Evolutionary conservation across 2,888 invertebrate species (phyloP).

Genomic region (Linyphia triangularis): DNA sequence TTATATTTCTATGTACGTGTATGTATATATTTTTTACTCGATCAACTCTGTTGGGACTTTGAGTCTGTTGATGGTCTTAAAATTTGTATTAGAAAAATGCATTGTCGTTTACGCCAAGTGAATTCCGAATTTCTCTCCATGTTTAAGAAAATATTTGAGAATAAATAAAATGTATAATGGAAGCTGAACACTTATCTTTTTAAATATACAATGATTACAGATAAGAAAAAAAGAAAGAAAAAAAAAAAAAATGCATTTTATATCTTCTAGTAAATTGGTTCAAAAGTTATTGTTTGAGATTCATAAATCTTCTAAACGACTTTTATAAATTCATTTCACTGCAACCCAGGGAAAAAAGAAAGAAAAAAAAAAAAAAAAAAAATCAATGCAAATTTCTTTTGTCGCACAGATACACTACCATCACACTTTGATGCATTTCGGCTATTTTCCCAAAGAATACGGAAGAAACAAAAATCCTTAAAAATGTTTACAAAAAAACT

Average conservation of each 20-base stretch:
- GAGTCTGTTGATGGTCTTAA: no score
- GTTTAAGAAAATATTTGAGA: no score
- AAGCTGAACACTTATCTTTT: no score
- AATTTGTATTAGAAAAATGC: no score
- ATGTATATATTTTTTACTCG: no score
- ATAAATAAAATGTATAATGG: no score
- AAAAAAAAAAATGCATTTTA: background rate
- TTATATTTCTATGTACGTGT: no score
- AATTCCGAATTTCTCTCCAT: no score
- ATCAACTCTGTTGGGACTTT: no score
- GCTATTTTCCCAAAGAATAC: slow-evolving; percentile 1
- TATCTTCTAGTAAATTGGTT: background rate
- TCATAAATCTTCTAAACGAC: slow-evolving; percentile 5
- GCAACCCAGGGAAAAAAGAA: background rate
- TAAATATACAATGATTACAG: no score
- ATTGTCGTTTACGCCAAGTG: no score
- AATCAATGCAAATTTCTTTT: slow-evolving; percentile 59
- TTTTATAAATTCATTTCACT: slow-evolving; percentile 38
- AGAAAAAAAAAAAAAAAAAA: background rate
- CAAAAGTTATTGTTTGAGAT: background rate
- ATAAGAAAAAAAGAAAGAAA: no score
- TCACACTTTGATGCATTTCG: slow-evolving; percentile 60
- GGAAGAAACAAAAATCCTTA: slow-evolving; percentile 46
- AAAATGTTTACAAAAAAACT: slow-evolving; percentile 17
- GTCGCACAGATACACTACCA: slow-evolving; percentile 47